These are phyloP conservation scores for Epizoanthus scotinus DNA, from an alignment of 92 coral and sea anemone genomes.

Conservation along the genomic window DNA sequence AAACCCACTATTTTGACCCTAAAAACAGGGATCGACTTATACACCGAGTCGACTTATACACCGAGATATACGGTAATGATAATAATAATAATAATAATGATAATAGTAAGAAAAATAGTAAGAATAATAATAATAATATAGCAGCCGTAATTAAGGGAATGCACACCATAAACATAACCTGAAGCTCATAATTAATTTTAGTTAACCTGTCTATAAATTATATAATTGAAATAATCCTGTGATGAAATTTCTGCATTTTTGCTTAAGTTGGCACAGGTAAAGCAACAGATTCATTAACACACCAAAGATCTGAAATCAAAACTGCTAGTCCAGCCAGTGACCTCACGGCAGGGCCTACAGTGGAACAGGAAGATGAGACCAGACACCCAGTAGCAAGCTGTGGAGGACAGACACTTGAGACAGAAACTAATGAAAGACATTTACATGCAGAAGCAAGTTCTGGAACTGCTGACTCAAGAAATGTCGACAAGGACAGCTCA, in stretches of 20 bases:
- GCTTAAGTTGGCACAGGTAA: neutral
- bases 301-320: neutral
- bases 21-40: too few species aligned
- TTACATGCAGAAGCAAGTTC: neutral
- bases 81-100: too few species aligned
- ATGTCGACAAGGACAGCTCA: neutral
- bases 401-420: neutral
- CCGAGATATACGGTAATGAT: too few species aligned
- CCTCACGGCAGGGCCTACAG: constrained; percentile 1
- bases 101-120: too few species aligned
- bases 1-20: too few species aligned
- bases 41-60: too few species aligned
- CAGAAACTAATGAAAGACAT: neutral
- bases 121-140: too few species aligned
- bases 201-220: too few species aligned
- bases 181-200: too few species aligned
- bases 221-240: too few species aligned
- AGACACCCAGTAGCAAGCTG: constrained; percentile 16
- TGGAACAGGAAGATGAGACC: neutral
- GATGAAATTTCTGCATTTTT: neutral
- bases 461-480: neutral
- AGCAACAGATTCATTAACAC: neutral
- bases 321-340: neutral
- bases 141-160: too few species aligned
- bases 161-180: too few species aligned